Evolutionary conservation across 2,888 invertebrate genomes (phyloP).

Genomic region (Alentia gelatinosa): DNA sequence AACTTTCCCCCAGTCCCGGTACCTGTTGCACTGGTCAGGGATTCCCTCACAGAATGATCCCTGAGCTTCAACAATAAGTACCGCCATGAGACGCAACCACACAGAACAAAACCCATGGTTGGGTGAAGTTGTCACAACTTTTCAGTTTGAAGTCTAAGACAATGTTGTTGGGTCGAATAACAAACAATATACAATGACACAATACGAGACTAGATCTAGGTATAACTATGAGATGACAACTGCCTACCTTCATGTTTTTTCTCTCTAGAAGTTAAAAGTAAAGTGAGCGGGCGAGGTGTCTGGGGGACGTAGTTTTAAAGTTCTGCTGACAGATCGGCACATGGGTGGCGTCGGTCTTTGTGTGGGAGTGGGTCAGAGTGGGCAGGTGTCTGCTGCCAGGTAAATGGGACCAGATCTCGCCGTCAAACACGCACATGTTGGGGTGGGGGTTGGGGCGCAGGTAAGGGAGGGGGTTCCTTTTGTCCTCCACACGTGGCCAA

Average conservation of each 20-base stretch:
- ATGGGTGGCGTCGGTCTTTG: not conserved
- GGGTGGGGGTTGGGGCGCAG: not conserved
- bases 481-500: slow-evolving; percentile 11
- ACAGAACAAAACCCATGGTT: too few relatives aligned
- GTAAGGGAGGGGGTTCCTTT: not conserved
- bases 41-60: too few relatives aligned
- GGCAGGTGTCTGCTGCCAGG: not conserved
- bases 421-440: too few relatives aligned
- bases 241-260: not conserved
- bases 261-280: not conserved
- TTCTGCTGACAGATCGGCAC: not conserved
- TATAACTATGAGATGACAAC: not conserved
- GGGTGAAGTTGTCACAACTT: too few relatives aligned
- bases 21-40: too few relatives aligned
- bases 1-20: too few relatives aligned
- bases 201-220: not conserved
- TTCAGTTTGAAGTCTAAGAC: too few relatives aligned
- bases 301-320: not conserved
- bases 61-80: too few relatives aligned
- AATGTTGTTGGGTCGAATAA: too few relatives aligned
- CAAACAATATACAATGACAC: too few relatives aligned
- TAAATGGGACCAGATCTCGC: too few relatives aligned
- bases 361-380: not conserved
- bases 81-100: too few relatives aligned
- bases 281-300: not conserved